These are phyloP conservation scores for Sebastes hopkinsi DNA, from an alignment of 2,797 vertebrate genomes.

Conservation along the genomic window DNA sequence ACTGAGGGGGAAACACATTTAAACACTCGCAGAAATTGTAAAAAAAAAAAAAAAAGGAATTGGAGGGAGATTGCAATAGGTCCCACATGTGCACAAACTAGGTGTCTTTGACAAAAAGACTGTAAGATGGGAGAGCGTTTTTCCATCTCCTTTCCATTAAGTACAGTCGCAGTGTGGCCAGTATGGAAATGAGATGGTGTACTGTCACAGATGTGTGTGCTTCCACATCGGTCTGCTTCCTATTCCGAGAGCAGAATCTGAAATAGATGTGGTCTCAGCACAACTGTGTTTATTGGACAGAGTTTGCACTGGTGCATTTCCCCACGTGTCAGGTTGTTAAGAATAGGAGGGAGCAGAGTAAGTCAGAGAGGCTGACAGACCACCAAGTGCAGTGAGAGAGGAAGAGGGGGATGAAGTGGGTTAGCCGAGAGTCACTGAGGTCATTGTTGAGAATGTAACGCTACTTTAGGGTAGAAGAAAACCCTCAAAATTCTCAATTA, in stretches of 20 bases:
- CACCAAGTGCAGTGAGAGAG: conserved; percentile 38
- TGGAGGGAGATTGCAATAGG: conserved; percentile 12
- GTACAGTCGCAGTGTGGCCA: conserved; percentile 31
- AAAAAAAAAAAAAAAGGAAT: conserved; percentile 28
- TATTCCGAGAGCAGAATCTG: conserved; percentile 67
- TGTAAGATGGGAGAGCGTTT: conserved; percentile 29
- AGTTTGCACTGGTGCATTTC: conserved; percentile 58
- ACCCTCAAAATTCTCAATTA: conserved; percentile 8
- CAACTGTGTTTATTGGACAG: conserved; percentile 69
- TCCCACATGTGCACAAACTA: conserved; percentile 41
- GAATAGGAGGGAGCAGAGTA: conserved; percentile 51
- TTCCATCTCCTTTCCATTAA: conserved; percentile 70
- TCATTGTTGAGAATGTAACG: conserved; percentile 37
- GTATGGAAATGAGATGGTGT: conserved; percentile 60
- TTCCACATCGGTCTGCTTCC: conserved; percentile 66
- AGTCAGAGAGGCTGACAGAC: conserved; percentile 23
- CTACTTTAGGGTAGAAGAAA: conserved; percentile 1
- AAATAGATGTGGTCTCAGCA: conserved; percentile 72
- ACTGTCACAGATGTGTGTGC: conserved; percentile 66
- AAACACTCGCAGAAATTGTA: conserved; percentile 1
- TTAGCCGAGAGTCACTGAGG: conserved; percentile 39
- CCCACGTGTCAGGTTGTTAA: conserved; percentile 70
- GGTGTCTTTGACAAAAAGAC: conserved; percentile 59
- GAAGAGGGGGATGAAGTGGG: conserved; percentile 30
- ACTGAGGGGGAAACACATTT: conserved; percentile 32